phyloP scores from a whole-genome alignment of 2,797 vertebrate genomes.

The Enteromius afrohamiltoni region DNA sequence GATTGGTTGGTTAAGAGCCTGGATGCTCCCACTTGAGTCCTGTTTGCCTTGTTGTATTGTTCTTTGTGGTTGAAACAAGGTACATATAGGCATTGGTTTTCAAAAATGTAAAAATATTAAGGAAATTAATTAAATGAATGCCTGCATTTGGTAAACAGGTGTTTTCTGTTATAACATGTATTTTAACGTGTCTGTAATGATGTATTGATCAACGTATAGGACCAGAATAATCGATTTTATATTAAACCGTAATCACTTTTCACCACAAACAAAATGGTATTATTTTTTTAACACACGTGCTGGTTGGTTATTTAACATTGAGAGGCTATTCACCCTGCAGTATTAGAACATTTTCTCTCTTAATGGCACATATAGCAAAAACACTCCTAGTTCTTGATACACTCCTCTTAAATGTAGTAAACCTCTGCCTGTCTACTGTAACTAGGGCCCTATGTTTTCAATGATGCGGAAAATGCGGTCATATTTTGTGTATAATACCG shows the following conservation, averaged over 20 bases:
- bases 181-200: background rate
- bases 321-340: background rate
- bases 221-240: background rate
- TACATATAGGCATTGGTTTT: background rate
- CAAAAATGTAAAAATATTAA: background rate
- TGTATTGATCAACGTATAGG: background rate
- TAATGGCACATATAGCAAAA: background rate
- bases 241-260: background rate
- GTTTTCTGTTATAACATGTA: background rate
- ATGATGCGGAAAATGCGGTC: background rate
- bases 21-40: conserved; percentile 2
- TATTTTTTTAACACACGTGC: background rate
- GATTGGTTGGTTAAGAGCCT: conserved; percentile 32
- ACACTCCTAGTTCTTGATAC: conserved; percentile 9
- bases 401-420: conserved; percentile 11
- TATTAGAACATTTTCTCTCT: conserved; percentile 16
- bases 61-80: background rate
- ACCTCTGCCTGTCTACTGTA: conserved; percentile 19
- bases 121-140: background rate
- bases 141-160: background rate
- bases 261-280: background rate
- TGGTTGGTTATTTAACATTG: background rate
- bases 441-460: background rate
- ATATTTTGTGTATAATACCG: background rate
- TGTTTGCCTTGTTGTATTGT: background rate